Conservation (phyloP, 2,113 vertebrate species). For the Tiliqua scincoides region DNA sequence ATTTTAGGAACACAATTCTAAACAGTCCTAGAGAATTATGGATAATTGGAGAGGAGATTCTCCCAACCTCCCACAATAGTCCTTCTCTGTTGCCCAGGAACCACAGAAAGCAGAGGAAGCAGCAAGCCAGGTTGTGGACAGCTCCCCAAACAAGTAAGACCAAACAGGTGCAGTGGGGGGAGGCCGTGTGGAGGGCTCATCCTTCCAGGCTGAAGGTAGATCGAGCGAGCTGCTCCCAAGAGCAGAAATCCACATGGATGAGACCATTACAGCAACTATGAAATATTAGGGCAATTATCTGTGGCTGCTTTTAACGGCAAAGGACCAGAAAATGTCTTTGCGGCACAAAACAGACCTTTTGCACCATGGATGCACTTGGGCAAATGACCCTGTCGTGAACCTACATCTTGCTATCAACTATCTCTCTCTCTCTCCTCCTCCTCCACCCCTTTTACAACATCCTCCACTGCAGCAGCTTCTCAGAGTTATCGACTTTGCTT, state of each 20-base stretch:
- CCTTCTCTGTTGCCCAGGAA: not conserved
- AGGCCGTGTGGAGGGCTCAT: not conserved
- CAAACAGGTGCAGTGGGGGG: not conserved
- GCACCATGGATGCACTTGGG: not conserved
- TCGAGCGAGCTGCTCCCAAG: not conserved
- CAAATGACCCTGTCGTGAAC: not conserved
- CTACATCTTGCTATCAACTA: not conserved
- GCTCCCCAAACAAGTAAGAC: not conserved
- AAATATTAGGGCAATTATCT: not conserved
- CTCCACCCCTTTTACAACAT: not conserved
- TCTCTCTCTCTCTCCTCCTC: not conserved
- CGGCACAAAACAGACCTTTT: not conserved
- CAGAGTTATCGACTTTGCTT: not conserved
- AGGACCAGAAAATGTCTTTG: not conserved
- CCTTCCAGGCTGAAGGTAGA: not conserved
- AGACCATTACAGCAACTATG: not conserved
- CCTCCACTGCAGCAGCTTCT: not conserved
- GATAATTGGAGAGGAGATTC: not conserved
- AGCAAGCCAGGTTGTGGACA: not conserved
- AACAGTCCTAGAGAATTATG: not conserved
- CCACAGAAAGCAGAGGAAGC: not conserved
- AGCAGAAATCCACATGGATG: not conserved
- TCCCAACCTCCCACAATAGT: not conserved
- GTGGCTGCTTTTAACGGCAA: too few species aligned
- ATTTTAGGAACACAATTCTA: not conserved